Base-by-base conservation (phyloP, 2,113 vertebrate genomes). In the Ictidomys tridecemlineatus region DNA sequence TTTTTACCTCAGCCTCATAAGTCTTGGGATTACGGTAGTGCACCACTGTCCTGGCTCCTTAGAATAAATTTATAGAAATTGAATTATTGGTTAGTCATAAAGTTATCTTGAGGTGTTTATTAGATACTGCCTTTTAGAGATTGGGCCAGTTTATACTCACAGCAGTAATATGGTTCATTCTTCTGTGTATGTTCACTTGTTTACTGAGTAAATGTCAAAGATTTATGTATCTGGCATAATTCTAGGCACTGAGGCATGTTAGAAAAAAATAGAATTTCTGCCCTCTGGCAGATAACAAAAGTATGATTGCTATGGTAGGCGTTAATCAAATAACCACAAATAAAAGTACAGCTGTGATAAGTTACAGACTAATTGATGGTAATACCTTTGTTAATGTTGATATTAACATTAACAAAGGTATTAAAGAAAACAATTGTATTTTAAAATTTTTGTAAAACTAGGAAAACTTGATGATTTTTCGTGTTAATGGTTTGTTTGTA, bases 251-350 rank as follows among this genome's bases (percentile, higher is more conserved):
- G 48, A 85, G 67, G 37, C 51, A 51, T 13, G 1, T 76, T 45
- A 42, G 69, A 61, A 91, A 77, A 61, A 78, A 90, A 92, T 85
- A 65, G 45, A 51, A 48, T 83, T 67, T 91, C 32, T 95, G 74
- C 6, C 10, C 28, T 90, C 20, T 61, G 53, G 56, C 30, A 37
- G 9, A 76, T 84, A 42, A 9, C 13, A 84, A 48, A 4, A 4
- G 7, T 37, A 9, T 69, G 26, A 18, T 45, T 48, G 72, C 20
- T n/a, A 88, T 69, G 24, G 51, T 51, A 65, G 45, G 28, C n/a
- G 6, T 77, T 67, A 53, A 53, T 42, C 42, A 76, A 4, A 51
- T 67, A 61, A 74, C 39, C 4, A 39, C 51, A 58, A 3, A 72
- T 58, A 9, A 69, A 63, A 56, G 30, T 34, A 10, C 8, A 92